Evolutionary conservation across 2,113 vertebrate species (phyloP).

Genomic region (Silurus meridionalis): DNA sequence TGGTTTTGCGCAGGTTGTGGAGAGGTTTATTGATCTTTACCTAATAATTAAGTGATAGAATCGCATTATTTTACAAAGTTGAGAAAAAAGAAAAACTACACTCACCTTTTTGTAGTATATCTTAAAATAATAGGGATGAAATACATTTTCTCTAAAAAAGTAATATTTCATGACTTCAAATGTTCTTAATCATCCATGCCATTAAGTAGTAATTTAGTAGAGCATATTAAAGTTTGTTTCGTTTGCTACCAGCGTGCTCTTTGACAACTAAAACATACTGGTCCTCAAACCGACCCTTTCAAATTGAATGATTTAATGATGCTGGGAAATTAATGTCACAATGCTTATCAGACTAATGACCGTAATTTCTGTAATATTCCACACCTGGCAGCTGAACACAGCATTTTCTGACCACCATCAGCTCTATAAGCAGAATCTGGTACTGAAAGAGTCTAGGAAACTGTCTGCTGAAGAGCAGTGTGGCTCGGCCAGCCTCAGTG

Average conservation of each 20-base stretch:
- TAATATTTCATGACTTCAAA: not conserved
- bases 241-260: not conserved
- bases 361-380: slow-evolving; percentile 72
- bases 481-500: slow-evolving; percentile 67
- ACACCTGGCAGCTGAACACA: slow-evolving; percentile 68
- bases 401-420: slow-evolving; percentile 63
- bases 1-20: no score
- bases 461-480: slow-evolving; percentile 74
- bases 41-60: not conserved
- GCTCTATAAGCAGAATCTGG: slow-evolving; percentile 67
- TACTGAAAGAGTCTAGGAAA: slow-evolving; percentile 62
- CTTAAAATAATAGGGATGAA: not conserved
- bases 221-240: not conserved
- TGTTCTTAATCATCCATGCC: not conserved
- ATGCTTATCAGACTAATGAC: slow-evolving; percentile 70
- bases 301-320: not conserved
- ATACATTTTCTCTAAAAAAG: not conserved
- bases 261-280: not conserved
- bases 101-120: not conserved
- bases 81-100: not conserved
- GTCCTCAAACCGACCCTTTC: not conserved
- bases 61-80: not conserved
- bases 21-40: no score
- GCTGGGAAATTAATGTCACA: slow-evolving; percentile 61
- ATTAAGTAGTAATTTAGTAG: not conserved